A percentile compares a stretch with the other conserved stretches of the same genome.
These are phyloP conservation scores for Thalassophryne amazonica DNA, from an alignment of 2,797 vertebrate genomes.

Conservation along the genomic window DNA sequence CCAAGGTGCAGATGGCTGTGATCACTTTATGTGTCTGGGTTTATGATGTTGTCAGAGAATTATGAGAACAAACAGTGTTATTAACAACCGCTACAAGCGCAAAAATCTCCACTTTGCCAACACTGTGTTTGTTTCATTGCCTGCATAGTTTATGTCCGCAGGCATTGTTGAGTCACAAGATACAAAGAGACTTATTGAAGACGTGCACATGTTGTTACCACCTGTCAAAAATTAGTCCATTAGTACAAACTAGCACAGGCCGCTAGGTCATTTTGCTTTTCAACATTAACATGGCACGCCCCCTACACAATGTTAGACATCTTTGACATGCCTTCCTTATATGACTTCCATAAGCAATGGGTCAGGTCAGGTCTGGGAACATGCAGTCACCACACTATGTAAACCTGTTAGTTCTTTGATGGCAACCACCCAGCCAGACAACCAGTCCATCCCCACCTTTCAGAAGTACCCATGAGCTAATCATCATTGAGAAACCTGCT, in stretches of 20 bases:
- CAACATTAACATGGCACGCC: too few species aligned
- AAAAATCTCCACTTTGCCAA: background rate
- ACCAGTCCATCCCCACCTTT: too few species aligned
- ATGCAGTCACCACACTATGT: too few species aligned
- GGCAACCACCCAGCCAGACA: too few species aligned
- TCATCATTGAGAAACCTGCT: too few species aligned
- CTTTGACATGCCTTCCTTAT: too few species aligned
- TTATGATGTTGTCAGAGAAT: slow-evolving; percentile 15
- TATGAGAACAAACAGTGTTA: background rate
- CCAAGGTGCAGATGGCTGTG: slow-evolving; percentile 82
- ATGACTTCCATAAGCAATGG: too few species aligned
- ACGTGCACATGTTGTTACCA: background rate
- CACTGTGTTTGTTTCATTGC: background rate
- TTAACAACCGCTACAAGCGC: too few species aligned
- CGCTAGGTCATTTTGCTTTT: slow-evolving; percentile 7
- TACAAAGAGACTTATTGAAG: background rate
- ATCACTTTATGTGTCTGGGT: slow-evolving; percentile 33
- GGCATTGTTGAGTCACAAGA: background rate
- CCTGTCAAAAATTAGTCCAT: background rate
- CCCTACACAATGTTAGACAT: too few species aligned
- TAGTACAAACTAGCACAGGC: background rate
- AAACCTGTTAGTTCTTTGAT: too few species aligned
- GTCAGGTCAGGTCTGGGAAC: too few species aligned
- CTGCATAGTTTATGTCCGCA: background rate
- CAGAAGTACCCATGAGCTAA: too few species aligned